A percentile compares a stretch with the other conserved stretches of the same genome.
These are phyloP conservation scores for Bugula neritina DNA, from an alignment of 2,888 invertebrate genomes.

Conservation along the genomic window DNA sequence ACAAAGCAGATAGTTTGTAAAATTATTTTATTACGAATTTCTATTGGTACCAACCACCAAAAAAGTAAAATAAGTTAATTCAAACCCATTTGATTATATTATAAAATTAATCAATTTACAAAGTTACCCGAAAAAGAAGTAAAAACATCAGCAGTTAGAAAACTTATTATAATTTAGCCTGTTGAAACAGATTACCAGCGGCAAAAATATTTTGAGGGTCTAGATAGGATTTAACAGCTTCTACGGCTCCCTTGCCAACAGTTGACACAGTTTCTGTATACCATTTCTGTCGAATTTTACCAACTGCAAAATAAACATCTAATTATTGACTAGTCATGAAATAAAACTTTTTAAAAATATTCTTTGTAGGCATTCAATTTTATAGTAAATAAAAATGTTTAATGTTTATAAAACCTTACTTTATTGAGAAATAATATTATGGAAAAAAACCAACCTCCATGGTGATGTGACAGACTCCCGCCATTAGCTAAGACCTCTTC, in stretches of 20 bases:
- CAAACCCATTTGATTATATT: too few species aligned
- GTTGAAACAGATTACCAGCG: constrained; percentile 67
- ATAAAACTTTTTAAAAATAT: too few species aligned
- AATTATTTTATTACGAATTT: too few species aligned
- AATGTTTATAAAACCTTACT: too few species aligned
- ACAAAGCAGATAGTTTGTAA: too few species aligned
- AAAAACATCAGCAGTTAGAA: not conserved
- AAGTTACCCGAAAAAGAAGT: too few species aligned
- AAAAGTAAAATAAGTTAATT: too few species aligned
- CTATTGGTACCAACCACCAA: too few species aligned
- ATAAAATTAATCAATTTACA: too few species aligned
- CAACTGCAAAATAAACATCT: constrained; percentile 58
- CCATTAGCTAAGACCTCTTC: constrained; percentile 85
- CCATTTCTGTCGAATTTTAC: constrained; percentile 83
- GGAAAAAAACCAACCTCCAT: constrained; percentile 66
- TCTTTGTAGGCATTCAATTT: too few species aligned
- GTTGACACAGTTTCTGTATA: constrained; percentile 76
- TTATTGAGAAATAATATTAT: too few species aligned
- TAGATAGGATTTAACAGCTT: constrained; percentile 75
- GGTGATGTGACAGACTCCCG: constrained; percentile 91
- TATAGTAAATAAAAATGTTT: too few species aligned
- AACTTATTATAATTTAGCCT: constrained; percentile 22
- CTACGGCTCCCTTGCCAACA: constrained; percentile 69
- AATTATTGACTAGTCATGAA: not conserved
- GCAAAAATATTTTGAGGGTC: constrained; percentile 95